Percentiles rank a stretch among this genome's conserved stretches.
Evolutionary conservation across 2,113 vertebrate genomes (phyloP).

Genomic region (Chloropsis cyanopogon): DNA sequence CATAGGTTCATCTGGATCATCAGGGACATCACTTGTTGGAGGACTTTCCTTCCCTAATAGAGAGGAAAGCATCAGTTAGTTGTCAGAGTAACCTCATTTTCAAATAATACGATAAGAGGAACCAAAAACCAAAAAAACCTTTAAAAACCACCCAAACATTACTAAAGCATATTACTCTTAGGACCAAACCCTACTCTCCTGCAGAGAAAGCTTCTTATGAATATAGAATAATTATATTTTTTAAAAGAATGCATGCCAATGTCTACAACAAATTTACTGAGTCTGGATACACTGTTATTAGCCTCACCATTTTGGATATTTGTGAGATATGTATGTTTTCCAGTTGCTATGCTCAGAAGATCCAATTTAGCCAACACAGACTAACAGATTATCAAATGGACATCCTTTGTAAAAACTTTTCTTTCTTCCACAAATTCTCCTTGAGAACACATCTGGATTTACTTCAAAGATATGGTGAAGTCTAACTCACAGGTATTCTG

Average conservation of each 20-base stretch:
- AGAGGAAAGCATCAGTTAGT: conserved; percentile 33
- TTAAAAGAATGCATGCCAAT: neutral
- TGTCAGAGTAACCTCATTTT: neutral
- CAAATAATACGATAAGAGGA: neutral
- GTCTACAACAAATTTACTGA: neutral
- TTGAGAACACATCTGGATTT: neutral
- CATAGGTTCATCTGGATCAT: conserved; percentile 94
- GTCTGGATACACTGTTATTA: neutral
- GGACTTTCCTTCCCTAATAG: conserved; percentile 88
- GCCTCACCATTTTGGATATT: neutral
- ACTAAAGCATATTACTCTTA: neutral
- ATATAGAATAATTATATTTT: neutral
- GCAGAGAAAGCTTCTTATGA: neutral
- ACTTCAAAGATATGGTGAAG: neutral
- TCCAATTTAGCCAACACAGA: neutral
- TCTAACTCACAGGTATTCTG: neutral
- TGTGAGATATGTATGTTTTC: neutral
- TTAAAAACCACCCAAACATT: neutral
- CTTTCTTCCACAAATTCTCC: neutral
- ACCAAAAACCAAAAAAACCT: neutral
- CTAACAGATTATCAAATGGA: neutral
- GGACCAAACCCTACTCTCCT: neutral
- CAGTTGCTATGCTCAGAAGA: neutral
- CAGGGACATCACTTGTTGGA: conserved; percentile 81
- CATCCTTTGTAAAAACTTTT: neutral